Evolutionary conservation across 2,797 vertebrate genomes (phyloP).

Genomic region (Nothura maculosa): DNA sequence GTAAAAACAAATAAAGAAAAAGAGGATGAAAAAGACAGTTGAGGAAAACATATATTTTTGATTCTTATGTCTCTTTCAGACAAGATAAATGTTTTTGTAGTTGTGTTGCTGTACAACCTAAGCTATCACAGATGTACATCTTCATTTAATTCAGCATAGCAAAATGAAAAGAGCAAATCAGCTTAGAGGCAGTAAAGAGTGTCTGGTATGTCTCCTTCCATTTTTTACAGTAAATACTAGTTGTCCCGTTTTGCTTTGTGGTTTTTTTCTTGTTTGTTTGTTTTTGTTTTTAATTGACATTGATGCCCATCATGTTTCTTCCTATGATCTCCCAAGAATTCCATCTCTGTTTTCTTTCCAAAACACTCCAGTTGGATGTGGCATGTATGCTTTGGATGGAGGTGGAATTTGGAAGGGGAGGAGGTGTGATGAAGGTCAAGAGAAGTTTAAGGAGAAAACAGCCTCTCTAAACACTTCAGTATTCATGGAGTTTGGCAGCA

Average conservation of each 20-base stretch:
- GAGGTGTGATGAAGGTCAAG: slow-evolving; percentile 16
- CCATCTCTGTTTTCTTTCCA: not conserved
- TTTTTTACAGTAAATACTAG: not conserved
- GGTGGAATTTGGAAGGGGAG: not conserved
- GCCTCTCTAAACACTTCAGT: not conserved
- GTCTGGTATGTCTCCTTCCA: not conserved
- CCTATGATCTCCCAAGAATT: not conserved
- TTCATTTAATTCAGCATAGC: not conserved
- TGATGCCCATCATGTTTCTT: not conserved
- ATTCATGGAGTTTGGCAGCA: slow-evolving; percentile 15
- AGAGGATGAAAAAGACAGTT: not conserved
- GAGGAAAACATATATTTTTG: not conserved
- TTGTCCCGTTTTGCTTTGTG: not conserved
- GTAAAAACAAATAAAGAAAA: not conserved
- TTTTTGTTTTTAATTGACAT: not conserved
- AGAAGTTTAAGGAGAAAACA: slow-evolving; percentile 40
- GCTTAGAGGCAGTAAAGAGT: not conserved
- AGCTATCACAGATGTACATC: not conserved
- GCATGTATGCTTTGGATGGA: not conserved
- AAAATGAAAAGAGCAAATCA: not conserved
- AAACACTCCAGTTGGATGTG: not conserved
- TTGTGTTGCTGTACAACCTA: not conserved
- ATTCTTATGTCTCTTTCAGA: not conserved
- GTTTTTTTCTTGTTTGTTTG: too few species aligned
- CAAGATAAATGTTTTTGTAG: not conserved